phyloP scores from a whole-genome alignment of 1,140 invertebrate genomes.

The Sycophaga agraensis region DNA sequence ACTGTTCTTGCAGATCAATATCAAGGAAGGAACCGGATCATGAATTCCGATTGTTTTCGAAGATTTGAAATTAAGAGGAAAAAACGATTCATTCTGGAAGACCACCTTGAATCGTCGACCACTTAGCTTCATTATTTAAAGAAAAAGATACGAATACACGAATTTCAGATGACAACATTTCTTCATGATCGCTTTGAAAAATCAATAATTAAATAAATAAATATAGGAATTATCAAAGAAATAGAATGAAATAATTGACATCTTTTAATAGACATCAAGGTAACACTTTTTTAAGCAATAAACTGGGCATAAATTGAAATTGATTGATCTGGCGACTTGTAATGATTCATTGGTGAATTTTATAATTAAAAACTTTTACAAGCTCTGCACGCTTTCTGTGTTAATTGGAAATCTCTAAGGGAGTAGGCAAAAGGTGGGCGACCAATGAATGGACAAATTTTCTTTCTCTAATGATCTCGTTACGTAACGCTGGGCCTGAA shows the following conservation, averaged over 20 bases:
- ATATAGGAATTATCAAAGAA: neutral
- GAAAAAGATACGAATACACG: too few relatives aligned
- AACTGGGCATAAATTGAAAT: neutral
- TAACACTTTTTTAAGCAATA: neutral
- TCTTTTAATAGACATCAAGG: constrained; percentile 14
- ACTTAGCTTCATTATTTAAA: too few relatives aligned
- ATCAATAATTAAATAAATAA: neutral
- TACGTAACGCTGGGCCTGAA: constrained; percentile 4
- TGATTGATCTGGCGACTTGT: constrained; percentile 1
- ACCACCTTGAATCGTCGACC: too few relatives aligned
- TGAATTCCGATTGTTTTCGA: too few relatives aligned
- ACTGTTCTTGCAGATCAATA: too few relatives aligned
- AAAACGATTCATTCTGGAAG: too few relatives aligned
- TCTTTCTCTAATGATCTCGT: constrained; percentile 23
- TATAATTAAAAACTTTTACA: constrained; percentile 26
- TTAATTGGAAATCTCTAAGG: constrained; percentile 26
- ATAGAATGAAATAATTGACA: constrained; percentile 3
- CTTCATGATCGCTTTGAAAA: neutral
- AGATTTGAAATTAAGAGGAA: too few relatives aligned
- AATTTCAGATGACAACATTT: too few relatives aligned
- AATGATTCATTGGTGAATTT: constrained; percentile 11
- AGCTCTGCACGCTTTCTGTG: constrained; percentile 1
- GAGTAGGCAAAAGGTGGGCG: neutral
- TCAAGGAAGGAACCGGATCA: too few relatives aligned
- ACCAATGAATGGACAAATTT: constrained; percentile 23